Evolutionary conservation across 2,797 vertebrate genomes (phyloP), one percentile per base, ranked within the genome.

Genomic region (Poeciliopsis turneri): DNA sequence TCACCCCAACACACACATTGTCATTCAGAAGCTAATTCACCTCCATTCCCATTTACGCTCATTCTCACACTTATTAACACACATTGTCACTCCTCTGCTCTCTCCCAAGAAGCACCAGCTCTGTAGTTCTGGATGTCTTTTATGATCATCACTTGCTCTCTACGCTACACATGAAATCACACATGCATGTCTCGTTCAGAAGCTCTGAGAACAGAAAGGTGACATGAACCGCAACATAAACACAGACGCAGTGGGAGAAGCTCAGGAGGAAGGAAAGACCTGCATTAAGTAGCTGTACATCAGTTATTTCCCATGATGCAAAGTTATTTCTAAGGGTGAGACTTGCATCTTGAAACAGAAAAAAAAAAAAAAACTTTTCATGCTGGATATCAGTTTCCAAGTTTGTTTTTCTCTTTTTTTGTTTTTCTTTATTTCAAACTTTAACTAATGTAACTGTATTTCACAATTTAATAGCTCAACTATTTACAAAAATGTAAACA

Each of bases 151-250:
- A 72, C 64, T 39, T 36, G 16, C 12, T 36, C 49, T 25, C 1
- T 4, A 73, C 15, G 46, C 28, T 80, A 36, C 45, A 46, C 12
- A 72, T n/a, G 28, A 49, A 72, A 49, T 33, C 25, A 33, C 6
- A 28, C 25, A 9, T 30, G 43, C 23, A 15, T 69, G 39, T 23
- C 2, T 69, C 9, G 1, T 86, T 88, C 77, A 71, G 43, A 77
- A 76, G 80, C 78, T 28, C 85, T 81, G 45, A 86, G 76, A 90
- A 92, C 87, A 87, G 83, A 89, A 85, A 77, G 76, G 59, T 78
- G 73, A 83, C 82, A n/a, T 78, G 73, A 87, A 59, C 46, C 69
- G 10, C 59, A 84, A 72, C 69, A 76, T 71, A 74, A 84, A 88
- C 81, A 77, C 45, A 9, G 43, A 33, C 5, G 4, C n/a, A 28